Evolutionary conservation across 1,140 invertebrate species (phyloP).

Genomic region (Adoxophyes honmai): DNA sequence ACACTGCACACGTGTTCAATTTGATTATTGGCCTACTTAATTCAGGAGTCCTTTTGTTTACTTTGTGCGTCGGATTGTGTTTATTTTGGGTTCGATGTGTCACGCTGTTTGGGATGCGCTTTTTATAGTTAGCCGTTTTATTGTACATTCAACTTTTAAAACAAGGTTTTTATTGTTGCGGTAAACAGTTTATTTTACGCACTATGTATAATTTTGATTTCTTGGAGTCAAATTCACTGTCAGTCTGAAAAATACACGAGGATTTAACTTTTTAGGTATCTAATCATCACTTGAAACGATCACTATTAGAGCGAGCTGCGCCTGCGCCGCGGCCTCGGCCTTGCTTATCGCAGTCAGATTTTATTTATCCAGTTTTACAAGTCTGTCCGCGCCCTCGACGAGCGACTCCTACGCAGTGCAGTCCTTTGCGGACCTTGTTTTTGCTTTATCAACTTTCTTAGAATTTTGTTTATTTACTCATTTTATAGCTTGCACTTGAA

Average conservation of each 20-base stretch:
- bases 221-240: too few relatives aligned
- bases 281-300: too few relatives aligned
- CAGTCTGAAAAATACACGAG: too few relatives aligned
- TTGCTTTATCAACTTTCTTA: conserved; percentile 19
- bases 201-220: too few relatives aligned
- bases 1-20: neutral
- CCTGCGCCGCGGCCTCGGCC: conserved; percentile 34
- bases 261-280: too few relatives aligned
- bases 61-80: neutral
- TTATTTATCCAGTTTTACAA: conserved; percentile 34
- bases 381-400: conserved; percentile 11
- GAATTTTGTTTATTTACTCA: conserved; percentile 24
- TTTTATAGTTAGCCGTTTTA: too few relatives aligned
- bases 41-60: neutral
- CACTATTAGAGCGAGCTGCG: neutral
- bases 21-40: neutral
- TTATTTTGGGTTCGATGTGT: neutral
- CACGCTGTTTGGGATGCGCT: neutral
- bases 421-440: conserved; percentile 18
- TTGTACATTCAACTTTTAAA: too few relatives aligned
- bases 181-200: too few relatives aligned
- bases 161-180: too few relatives aligned
- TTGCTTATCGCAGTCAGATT: conserved; percentile 29
- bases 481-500: conserved; percentile 19
- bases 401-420: neutral